Evolutionary conservation across 2,888 invertebrate genomes (phyloP).

Genomic region (Pasiphila rectangulata): DNA sequence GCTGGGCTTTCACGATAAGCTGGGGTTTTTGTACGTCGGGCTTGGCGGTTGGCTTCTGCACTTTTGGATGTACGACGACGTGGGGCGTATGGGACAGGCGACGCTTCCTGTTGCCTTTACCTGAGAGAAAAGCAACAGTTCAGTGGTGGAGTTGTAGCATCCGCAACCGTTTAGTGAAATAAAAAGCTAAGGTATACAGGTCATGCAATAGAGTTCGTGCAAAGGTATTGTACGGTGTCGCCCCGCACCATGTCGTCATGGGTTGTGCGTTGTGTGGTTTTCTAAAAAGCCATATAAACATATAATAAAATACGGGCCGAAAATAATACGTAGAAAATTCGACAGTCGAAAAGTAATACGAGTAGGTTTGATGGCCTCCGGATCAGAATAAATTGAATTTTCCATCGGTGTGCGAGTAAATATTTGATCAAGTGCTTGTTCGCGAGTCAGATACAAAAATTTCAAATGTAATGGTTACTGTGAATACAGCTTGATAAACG

Average conservation of each 20-base stretch:
- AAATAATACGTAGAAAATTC: conserved; percentile 7
- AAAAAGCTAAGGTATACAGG: background rate
- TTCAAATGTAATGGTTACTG: conserved; percentile 4
- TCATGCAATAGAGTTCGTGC: conserved; percentile 12
- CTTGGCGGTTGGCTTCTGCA: conserved; percentile 65
- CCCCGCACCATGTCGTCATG: no score
- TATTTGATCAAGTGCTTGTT: conserved; percentile 20
- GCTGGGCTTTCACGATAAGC: conserved; percentile 69
- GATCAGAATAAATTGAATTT: conserved; percentile 7
- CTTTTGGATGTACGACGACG: conserved; percentile 64
- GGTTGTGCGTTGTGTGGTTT: background rate
- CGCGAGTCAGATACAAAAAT: conserved; percentile 6
- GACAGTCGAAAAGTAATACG: background rate
- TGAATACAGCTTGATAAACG: background rate
- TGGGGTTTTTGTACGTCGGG: conserved; percentile 63
- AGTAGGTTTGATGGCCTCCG: conserved; percentile 14
- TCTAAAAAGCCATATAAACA: background rate
- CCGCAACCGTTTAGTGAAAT: background rate
- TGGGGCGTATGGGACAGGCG: conserved; percentile 69
- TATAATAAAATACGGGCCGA: no score
- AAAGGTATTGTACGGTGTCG: background rate
- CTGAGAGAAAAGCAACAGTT: conserved; percentile 42
- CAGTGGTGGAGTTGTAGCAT: background rate
- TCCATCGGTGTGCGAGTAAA: conserved; percentile 5
- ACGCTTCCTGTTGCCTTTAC: conserved; percentile 67